Evolutionary conservation across 2,113 vertebrate genomes (phyloP).

Genomic region (Pterophyllum scalare): DNA sequence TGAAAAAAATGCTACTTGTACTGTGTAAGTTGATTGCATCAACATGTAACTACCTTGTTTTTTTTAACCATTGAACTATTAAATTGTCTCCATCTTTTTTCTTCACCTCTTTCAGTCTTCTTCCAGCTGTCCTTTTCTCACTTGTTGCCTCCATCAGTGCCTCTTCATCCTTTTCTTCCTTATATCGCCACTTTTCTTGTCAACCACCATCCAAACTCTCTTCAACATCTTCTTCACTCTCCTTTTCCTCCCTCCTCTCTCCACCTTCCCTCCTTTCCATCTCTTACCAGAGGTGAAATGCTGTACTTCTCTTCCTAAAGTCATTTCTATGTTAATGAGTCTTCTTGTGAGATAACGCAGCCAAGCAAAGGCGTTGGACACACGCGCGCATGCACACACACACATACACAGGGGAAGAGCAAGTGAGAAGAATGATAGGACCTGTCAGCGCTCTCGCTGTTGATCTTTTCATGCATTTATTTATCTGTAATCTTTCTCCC

Average conservation of each 20-base stretch:
- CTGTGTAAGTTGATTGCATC: not conserved
- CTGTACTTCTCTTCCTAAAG: conserved; percentile 79
- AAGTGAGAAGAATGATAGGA: conserved; percentile 68
- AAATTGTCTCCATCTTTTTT: not conserved
- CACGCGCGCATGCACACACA: conserved; percentile 37
- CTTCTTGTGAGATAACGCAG: conserved; percentile 80
- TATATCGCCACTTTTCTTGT: not conserved
- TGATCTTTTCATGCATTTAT: conserved; percentile 77
- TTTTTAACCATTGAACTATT: not conserved
- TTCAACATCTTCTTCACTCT: not conserved
- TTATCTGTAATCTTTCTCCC: conserved; percentile 62
- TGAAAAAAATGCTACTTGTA: not conserved
- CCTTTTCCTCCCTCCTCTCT: conserved; percentile 5
- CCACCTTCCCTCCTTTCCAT: conserved; percentile 27
- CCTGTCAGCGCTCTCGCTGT: conserved; percentile 66
- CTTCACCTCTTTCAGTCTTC: not conserved
- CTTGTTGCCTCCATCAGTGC: not conserved
- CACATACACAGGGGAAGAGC: conserved; percentile 28
- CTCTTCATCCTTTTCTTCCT: not conserved
- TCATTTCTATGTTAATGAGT: conserved; percentile 88
- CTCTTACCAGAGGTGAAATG: conserved; percentile 68
- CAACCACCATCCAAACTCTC: not conserved
- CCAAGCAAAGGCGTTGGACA: conserved; percentile 63
- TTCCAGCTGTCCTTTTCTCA: not conserved
- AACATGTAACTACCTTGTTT: not conserved